These are phyloP conservation scores for Trachymyrmex septentrionalis DNA, from an alignment of 1,140 invertebrate genomes.

Conservation along the genomic window DNA sequence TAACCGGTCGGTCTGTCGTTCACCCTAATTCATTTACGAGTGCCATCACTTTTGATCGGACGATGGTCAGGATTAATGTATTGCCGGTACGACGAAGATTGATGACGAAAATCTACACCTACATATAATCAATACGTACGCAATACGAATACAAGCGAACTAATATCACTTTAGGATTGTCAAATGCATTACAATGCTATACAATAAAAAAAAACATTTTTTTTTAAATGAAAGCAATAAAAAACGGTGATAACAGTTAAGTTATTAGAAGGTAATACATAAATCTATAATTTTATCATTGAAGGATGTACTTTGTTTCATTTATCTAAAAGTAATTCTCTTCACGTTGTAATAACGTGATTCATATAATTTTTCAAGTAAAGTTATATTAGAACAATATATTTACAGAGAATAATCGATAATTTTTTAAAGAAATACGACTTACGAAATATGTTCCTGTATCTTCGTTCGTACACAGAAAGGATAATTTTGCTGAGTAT, in stretches of 20 bases:
- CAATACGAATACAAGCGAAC: not conserved
- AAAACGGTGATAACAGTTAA: not conserved
- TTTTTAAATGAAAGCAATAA: not conserved
- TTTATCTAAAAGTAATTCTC: not conserved
- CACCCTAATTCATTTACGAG: conserved; percentile 76
- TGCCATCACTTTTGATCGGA: conserved; percentile 51
- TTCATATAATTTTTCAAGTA: not conserved
- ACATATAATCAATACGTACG: conserved; percentile 9
- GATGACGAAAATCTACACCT: conserved; percentile 28
- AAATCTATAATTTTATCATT: not conserved
- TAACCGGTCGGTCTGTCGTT: conserved; percentile 56
- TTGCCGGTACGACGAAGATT: conserved; percentile 41
- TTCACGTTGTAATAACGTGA: not conserved
- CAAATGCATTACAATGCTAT: not conserved
- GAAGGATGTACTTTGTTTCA: not conserved
- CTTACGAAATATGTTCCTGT: not conserved
- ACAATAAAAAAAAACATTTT: not conserved
- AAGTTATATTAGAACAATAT: not conserved
- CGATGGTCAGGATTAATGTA: conserved; percentile 46
- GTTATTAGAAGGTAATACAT: not conserved
- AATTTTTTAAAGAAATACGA: conserved; percentile 20
- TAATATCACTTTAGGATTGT: conserved; percentile 12
- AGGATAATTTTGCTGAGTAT: no score
- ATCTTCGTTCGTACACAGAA: not conserved
- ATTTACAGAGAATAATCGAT: not conserved